Base-by-base conservation (phyloP, 2,113 vertebrate species). In the Cervus canadensis region DNA sequence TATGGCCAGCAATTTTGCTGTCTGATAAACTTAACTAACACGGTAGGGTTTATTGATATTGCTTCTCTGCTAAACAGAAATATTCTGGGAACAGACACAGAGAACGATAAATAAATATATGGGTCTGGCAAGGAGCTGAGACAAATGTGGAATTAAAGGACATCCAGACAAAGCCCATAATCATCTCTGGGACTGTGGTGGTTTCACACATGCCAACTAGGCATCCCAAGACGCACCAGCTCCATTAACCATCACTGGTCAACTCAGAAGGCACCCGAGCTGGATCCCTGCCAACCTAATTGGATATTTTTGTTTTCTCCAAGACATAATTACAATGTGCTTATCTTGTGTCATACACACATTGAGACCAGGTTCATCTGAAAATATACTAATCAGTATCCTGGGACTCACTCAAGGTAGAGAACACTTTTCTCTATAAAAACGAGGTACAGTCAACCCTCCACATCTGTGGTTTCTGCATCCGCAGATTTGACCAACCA, bases 261-360 rank as follows among this genome's bases (percentile, higher is more conserved):
- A 96, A 78, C 95, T 95, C 88, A 96, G 85, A 89, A 91, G 60
- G 33, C 67, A 91, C 85, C 67, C 71, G 67, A 88, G 95, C 85
- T 97, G 94, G 91, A 92, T 52, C 52, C 25, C 83, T 91, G 89
- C 91, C 96, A 97, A 90, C 6, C 25, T 92, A 95, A 92, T 57
- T 90, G 95, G 93, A 91, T 96, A 87, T 94, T 97, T 97, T 96
- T 94, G 14, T 97, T 97, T 97, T 97, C 57, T 93, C 86, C 57
- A 33, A 87, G 82, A 94, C 91, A 89, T 97, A 95, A 97, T 95
- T 96, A 79, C 89, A 89, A 83, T 83, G 71, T 92, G 71, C 30
- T 97, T 97, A 62, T 91, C n/a, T 52, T 97, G 91, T 83, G 50
- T 82, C 92, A 96, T 56, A 74, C 45, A 85, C 78, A 93, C 87